A percentile compares a stretch with the other conserved stretches of the same genome.
phyloP scores from a whole-genome alignment of 1,140 invertebrate genomes.

The Medauroidea extradentata region DNA sequence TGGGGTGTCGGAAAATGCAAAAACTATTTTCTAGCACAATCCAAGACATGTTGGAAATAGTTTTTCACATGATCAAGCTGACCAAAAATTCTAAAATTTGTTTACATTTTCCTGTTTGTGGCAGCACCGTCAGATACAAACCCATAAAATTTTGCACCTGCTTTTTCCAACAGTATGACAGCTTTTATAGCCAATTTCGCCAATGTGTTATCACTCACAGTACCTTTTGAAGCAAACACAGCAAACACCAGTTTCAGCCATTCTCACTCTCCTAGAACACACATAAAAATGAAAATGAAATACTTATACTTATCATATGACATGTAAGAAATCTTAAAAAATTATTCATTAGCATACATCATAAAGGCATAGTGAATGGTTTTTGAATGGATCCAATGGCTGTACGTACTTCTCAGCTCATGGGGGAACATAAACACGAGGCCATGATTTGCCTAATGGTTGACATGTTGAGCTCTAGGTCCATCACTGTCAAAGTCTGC shows the following conservation, averaged over 20 bases:
- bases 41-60: background rate
- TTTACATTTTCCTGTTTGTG: slow-evolving; percentile 12
- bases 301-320: too few relatives aligned
- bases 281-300: too few relatives aligned
- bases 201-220: too few relatives aligned
- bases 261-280: too few relatives aligned
- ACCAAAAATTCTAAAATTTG: slow-evolving; percentile 5
- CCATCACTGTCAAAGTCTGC: slow-evolving; percentile 15
- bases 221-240: slow-evolving; percentile 16
- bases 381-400: too few relatives aligned
- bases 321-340: too few relatives aligned
- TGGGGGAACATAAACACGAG: slow-evolving; percentile 18
- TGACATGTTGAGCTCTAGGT: background rate
- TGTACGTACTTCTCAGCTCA: slow-evolving; percentile 12
- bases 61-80: background rate
- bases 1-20: background rate
- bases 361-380: too few relatives aligned
- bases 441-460: slow-evolving; percentile 11
- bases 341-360: too few relatives aligned
- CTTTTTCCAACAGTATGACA: slow-evolving; percentile 15
- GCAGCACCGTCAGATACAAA: slow-evolving; percentile 17
- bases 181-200: slow-evolving; percentile 14
- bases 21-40: background rate
- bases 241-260: too few relatives aligned
- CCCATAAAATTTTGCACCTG: slow-evolving; percentile 16